phyloP scores from a whole-genome alignment of 2,888 invertebrate species.

The Belgica antarctica region DNA sequence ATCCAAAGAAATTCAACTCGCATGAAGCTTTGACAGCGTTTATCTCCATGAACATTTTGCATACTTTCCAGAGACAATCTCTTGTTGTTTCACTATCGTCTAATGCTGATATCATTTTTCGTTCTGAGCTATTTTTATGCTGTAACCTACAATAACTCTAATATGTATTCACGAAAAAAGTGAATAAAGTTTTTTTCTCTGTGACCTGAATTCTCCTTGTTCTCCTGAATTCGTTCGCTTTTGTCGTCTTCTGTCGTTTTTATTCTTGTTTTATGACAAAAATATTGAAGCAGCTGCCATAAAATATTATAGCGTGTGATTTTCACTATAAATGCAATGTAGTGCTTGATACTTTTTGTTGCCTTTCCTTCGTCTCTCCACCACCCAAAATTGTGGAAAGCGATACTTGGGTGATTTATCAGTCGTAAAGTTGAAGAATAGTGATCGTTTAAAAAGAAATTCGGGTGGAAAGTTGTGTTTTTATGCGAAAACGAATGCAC shows the following conservation, averaged over 20 bases:
- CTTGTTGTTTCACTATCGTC: not conserved
- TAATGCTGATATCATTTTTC: constrained; percentile 12
- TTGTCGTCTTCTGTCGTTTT: constrained; percentile 15
- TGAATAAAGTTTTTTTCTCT: constrained; percentile 9
- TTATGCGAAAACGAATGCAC: not conserved
- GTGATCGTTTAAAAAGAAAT: constrained; percentile 4
- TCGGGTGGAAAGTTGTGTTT: not conserved
- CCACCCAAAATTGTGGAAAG: not conserved
- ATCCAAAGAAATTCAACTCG: too few relatives aligned
- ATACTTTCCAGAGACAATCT: too few relatives aligned
- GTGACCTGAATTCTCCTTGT: not conserved
- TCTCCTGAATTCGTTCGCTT: not conserved
- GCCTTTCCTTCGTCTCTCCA: not conserved
- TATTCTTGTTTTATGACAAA: constrained; percentile 31
- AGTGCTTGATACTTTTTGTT: not conserved
- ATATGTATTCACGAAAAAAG: not conserved
- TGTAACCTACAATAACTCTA: not conserved
- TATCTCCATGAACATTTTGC: too few relatives aligned
- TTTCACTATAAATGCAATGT: constrained; percentile 21
- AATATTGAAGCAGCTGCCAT: constrained; percentile 32
- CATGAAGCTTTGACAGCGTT: too few relatives aligned
- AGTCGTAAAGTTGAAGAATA: constrained; percentile 5
- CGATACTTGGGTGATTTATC: not conserved
- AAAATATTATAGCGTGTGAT: constrained; percentile 33
- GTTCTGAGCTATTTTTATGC: constrained; percentile 6